Conservation (phyloP, 2,113 vertebrate genomes). For the Guaruba guarouba region DNA sequence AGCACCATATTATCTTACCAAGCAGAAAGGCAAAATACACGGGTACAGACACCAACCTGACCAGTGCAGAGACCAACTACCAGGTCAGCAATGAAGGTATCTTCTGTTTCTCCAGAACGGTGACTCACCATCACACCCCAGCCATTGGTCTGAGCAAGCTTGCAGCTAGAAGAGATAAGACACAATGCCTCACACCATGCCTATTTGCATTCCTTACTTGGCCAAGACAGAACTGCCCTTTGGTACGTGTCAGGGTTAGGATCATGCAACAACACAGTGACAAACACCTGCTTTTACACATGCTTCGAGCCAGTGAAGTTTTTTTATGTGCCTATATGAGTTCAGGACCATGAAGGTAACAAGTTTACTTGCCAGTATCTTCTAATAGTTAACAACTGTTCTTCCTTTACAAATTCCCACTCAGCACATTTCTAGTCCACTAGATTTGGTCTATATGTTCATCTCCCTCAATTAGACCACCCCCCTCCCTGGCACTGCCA, state of each 20-base stretch:
- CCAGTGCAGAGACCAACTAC: conserved; percentile 95
- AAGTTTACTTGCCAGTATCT: background rate
- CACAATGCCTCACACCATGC: background rate
- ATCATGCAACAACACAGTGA: accelerated
- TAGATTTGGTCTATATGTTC: accelerated
- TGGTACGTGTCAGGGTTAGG: background rate
- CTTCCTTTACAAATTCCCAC: background rate
- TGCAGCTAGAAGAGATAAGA: conserved; percentile 77
- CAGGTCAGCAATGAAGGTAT: conserved; percentile 95
- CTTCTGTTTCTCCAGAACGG: conserved; percentile 94
- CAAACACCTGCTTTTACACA: background rate
- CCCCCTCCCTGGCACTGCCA: accelerated
- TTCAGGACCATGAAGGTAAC: background rate
- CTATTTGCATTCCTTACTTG: background rate
- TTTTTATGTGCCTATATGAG: accelerated
- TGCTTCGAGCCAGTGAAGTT: background rate
- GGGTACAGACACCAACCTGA: conserved; percentile 73
- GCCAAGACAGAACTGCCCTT: background rate
- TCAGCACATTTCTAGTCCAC: background rate
- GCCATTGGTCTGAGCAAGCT: conserved; percentile 90
- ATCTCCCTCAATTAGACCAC: background rate
- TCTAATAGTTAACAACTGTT: background rate
- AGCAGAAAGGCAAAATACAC: background rate
- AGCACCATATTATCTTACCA: background rate
- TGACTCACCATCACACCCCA: conserved; percentile 99